Conservation (phyloP, 1,140 invertebrate species). For the Drosophila bocqueti region DNA sequence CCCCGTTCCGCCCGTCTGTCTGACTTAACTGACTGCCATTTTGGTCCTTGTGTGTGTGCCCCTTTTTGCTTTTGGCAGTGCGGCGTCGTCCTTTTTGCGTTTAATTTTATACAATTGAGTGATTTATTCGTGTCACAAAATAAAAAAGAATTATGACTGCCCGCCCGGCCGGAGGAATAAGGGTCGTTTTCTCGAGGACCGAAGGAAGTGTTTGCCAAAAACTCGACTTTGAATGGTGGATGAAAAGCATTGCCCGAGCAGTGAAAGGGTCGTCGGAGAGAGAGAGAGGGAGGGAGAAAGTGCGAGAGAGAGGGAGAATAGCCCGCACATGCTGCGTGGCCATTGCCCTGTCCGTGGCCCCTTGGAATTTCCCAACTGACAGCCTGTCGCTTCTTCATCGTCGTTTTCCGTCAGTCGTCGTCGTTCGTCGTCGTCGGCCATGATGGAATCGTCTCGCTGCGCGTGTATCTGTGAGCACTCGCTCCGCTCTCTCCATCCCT, state of each 20-base stretch:
- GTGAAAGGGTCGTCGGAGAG: neutral
- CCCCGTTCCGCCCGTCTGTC: slow-evolving; percentile 1
- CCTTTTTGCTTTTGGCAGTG: slow-evolving; percentile 45
- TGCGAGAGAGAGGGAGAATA: slow-evolving; percentile 31
- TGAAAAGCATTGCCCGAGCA: slow-evolving; percentile 44
- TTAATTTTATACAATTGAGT: slow-evolving; percentile 85
- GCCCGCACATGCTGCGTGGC: slow-evolving; percentile 62
- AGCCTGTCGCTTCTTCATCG: slow-evolving; percentile 63
- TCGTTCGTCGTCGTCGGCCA: slow-evolving; percentile 60
- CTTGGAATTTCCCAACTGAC: slow-evolving; percentile 69
- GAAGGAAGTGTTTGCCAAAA: slow-evolving; percentile 71
- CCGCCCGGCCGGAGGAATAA: slow-evolving; percentile 63
- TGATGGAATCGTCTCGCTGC: slow-evolving; percentile 65
- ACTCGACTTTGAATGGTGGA: slow-evolving; percentile 64
- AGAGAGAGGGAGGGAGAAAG: too few species aligned
- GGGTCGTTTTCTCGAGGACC: slow-evolving; percentile 64
- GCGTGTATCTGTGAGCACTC: slow-evolving; percentile 23
- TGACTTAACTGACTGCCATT: slow-evolving; percentile 68
- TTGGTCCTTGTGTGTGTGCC: slow-evolving; percentile 71
- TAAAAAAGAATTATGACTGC: slow-evolving; percentile 84
- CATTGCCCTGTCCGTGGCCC: slow-evolving; percentile 59
- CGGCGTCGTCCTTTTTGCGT: slow-evolving; percentile 68
- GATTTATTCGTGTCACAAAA: slow-evolving; percentile 85
- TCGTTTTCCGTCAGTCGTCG: slow-evolving; percentile 42
- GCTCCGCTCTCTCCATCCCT: slow-evolving; percentile 41